Evolutionary conservation across 2,888 invertebrate species (phyloP), one percentile per base, ranked within the genome.

Genomic region (Calliopum simillimum): DNA sequence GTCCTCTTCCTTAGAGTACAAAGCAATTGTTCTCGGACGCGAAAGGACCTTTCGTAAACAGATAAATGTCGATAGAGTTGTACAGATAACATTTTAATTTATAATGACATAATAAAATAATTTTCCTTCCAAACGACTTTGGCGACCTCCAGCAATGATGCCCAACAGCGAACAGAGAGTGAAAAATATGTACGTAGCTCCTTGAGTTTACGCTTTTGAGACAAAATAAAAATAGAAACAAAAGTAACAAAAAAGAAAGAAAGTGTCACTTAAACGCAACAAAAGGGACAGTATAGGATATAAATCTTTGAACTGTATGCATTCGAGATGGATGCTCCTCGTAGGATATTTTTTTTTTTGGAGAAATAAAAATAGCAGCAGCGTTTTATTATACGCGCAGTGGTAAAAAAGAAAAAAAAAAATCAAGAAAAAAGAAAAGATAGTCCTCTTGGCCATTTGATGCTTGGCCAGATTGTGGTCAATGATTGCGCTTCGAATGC

Each of bases 81-180:
- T 80, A 70, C 74, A 73, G 79, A 80, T 80, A 80, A 76, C 79
- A 76, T 73, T 81, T 80, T 80, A 79, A 80, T 81, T 80, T 80
- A 79, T 75, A 78, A 72, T 76, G 73, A 70, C 76, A 74, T 74
- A 72, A 69, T 74, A 71, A 72, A 69, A 71, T 59, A 67, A 70
- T 68, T 61, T 63, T n/a, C 53, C 55, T 23, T 46, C 49, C 11
- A 33, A 59, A 41, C 44, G 47, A 43, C 21, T 72, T 33, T 72
- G 46, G 66, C 64, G 79, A 80, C 78, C 79, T 74, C 75, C 79
- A 75, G 74, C 78, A 71, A 78, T 76, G 78, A 59, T 56, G 59
- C 33, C 33, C 51, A 25, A 62, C 41, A 72, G 71, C 58, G 68
- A 43, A 64, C 51, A 64, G 19, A 51, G 33, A 53, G 21, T 19